phyloP scores from a whole-genome alignment of 2,888 invertebrate species.

The Resseliella maxima region DNA sequence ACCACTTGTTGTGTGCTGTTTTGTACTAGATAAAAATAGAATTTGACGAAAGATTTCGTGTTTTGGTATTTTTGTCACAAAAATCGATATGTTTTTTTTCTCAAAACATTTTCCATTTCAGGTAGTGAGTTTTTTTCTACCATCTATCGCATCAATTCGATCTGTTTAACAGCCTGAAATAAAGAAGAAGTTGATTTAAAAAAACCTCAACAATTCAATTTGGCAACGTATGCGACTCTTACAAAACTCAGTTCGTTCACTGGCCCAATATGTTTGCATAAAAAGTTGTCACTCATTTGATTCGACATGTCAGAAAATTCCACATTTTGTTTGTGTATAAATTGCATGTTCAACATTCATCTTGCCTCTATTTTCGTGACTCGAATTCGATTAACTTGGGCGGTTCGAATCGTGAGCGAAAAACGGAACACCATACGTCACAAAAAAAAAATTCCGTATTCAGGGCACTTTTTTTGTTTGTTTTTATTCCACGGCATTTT shows the following conservation, averaged over 20 bases:
- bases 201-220: constrained; percentile 3
- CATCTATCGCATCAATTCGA: background rate
- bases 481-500: background rate
- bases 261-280: background rate
- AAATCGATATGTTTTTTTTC: background rate
- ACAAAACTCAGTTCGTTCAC: background rate
- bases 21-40: background rate
- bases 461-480: background rate
- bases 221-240: too few species aligned
- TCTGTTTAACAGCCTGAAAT: background rate
- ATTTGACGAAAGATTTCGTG: background rate
- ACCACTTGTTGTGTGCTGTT: background rate
- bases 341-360: background rate
- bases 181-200: background rate
- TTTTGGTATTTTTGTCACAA: background rate
- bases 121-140: background rate
- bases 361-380: constrained; percentile 10
- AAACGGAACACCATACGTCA: background rate
- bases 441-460: background rate
- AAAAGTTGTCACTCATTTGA: background rate
- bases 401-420: background rate
- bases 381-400: background rate
- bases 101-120: background rate
- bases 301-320: background rate
- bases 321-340: background rate